Base-by-base conservation (phyloP, 2,888 invertebrate genomes). In the Stegana nigrithorax region DNA sequence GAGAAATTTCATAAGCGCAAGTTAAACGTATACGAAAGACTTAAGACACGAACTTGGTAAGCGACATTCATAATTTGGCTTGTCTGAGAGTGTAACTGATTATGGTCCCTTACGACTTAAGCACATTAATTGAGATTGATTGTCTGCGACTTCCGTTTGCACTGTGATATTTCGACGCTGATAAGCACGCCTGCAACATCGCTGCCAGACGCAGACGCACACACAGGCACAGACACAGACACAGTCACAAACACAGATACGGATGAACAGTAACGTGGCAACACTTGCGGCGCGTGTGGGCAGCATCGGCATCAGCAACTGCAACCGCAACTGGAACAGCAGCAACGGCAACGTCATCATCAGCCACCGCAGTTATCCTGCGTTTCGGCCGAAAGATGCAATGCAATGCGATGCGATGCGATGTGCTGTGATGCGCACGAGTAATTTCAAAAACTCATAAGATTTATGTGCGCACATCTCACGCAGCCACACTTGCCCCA, bases 61-160 rank as follows among this genome's bases (percentile, higher is more conserved):
- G n/a, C 39, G 17, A 39, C 2, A 32, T 32, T 4, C 10, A 32
- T 32, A n/a, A n/a, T n/a, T n/a, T n/a, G n/a, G n/a, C n/a, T n/a
- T n/a, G n/a, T n/a, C n/a, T n/a, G n/a, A n/a, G n/a, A n/a, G n/a
- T n/a, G n/a, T n/a, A n/a, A n/a, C n/a, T n/a, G n/a, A 12, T 36
- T 39, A 6, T 23, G 19, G 29, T 4, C 4, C 21, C 51, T 17
- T 29, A 17, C 29, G 10, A 29, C 27, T 78, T 78, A 75, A 67
- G n/a, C n/a, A n/a, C 75, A 32, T 75, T 75, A 75, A 75, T 75
- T 75, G 78, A 75, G 75, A 75, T 75, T 75, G 75, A 75, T 75
- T 70, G 76, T 67, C 64, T 63, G 59, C 67, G 62, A 75, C 78
- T 76, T 78, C 75, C 75, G 78, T 76, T 75, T n/a, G 12, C 7